A percentile compares a stretch with the other conserved stretches of the same genome.
Evolutionary conservation across 2,888 invertebrate genomes (phyloP).

Genomic region (Uropetala carovei): DNA sequence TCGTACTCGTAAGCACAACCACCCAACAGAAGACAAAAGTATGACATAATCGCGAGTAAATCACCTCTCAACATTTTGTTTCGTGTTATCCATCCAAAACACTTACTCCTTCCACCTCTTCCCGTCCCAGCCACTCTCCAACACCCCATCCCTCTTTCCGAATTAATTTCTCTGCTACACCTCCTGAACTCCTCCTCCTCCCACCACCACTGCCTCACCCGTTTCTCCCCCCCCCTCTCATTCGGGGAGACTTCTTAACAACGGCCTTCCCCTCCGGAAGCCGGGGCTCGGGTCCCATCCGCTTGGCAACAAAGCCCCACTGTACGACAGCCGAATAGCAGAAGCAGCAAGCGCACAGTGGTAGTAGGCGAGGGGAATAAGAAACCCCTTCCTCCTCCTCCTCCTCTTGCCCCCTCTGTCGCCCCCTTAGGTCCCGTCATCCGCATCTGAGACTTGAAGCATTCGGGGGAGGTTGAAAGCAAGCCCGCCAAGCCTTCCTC

Average conservation of each 20-base stretch:
- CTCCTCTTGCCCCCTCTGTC: too few relatives aligned
- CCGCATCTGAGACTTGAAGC: slow-evolving; percentile 12
- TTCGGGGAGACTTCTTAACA: neutral
- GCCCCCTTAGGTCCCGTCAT: neutral
- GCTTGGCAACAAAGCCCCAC: slow-evolving; percentile 11
- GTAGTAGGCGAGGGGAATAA: neutral
- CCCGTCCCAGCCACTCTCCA: neutral
- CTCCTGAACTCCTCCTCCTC: too few relatives aligned
- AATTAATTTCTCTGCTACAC: neutral
- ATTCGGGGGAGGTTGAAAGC: neutral
- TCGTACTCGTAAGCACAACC: too few relatives aligned
- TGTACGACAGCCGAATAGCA: neutral
- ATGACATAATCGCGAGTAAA: neutral
- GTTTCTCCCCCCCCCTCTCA: too few relatives aligned
- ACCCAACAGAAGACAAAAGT: too few relatives aligned
- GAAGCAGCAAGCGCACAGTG: neutral
- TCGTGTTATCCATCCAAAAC: neutral
- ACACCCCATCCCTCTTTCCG: neutral
- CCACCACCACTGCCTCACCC: too few relatives aligned
- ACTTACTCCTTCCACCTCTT: neutral
- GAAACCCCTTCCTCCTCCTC: neutral
- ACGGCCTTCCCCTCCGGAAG: slow-evolving; percentile 15
- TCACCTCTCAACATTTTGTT: neutral
- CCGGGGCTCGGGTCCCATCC: neutral
- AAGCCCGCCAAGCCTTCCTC: too few relatives aligned